A percentile compares a stretch with the other conserved stretches of the same genome.
Conservation (phyloP, 2,797 vertebrate species). For the Parotocinclus haroldoi region DNA sequence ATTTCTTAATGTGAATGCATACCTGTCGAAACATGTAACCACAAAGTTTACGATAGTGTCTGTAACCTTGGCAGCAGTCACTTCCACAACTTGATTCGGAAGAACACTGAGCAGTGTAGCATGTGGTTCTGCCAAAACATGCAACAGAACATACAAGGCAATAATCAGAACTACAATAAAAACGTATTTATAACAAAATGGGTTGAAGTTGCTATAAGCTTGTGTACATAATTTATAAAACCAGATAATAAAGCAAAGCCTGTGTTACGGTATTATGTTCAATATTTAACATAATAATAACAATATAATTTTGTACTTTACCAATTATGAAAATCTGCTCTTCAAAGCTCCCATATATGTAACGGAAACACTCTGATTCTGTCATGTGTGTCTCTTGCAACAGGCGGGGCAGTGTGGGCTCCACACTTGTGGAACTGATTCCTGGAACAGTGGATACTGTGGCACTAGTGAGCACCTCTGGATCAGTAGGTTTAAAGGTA, state of each 20-base stretch:
- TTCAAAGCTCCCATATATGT: conserved; percentile 76
- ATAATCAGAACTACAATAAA: not conserved
- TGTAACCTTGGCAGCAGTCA: conserved; percentile 62
- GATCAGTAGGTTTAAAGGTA: conserved; percentile 42
- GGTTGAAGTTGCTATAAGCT: not conserved
- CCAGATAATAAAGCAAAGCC: no score
- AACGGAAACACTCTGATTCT: conserved; percentile 70
- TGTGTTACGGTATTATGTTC: no score
- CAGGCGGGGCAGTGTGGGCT: conserved; percentile 28
- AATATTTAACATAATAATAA: no score
- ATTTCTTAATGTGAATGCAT: conserved; percentile 60
- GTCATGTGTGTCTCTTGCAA: conserved; percentile 37
- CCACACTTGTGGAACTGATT: conserved; percentile 11
- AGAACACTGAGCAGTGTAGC: conserved; percentile 66
- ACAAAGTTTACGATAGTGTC: conserved; percentile 79
- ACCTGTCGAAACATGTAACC: conserved; percentile 87
- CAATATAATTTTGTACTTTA: conserved; percentile 63
- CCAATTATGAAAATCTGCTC: conserved; percentile 76
- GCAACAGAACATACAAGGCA: not conserved
- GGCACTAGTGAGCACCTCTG: conserved; percentile 29
- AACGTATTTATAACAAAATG: not conserved
- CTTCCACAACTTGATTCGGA: conserved; percentile 69
- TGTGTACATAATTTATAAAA: no score
- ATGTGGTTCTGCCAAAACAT: conserved; percentile 72
- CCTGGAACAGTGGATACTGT: conserved; percentile 8